These are phyloP conservation scores for Perca flavescens DNA, from an alignment of 2,113 vertebrate species.

Conservation along the genomic window DNA sequence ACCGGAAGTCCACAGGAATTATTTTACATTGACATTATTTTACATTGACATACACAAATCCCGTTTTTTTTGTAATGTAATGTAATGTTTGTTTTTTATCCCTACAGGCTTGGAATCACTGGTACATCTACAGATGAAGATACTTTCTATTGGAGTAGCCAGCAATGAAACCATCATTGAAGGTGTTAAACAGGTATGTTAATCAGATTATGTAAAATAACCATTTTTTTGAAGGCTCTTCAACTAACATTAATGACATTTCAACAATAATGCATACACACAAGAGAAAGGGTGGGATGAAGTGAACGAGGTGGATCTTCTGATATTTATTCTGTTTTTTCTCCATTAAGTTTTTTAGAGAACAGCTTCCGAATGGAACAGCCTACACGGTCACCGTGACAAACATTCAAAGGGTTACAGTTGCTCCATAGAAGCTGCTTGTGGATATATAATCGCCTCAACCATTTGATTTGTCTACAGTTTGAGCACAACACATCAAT, in stretches of 20 bases:
- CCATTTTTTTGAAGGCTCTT: not conserved
- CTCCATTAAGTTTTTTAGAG: slow-evolving; percentile 44
- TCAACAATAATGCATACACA: not conserved
- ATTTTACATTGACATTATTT: too few relatives aligned
- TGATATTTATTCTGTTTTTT: slow-evolving; percentile 16
- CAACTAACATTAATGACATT: not conserved
- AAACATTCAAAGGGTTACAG: not conserved
- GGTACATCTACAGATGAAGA: slow-evolving; percentile 37
- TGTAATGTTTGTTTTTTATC: not conserved
- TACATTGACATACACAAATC: too few relatives aligned
- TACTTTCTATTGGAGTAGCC: slow-evolving; percentile 8
- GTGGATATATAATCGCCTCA: too few relatives aligned
- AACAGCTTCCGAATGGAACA: slow-evolving; percentile 38
- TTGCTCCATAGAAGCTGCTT: too few relatives aligned
- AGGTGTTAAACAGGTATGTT: slow-evolving; percentile 39
- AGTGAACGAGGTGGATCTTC: not conserved
- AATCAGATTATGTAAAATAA: not conserved
- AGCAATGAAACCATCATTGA: slow-evolving; percentile 40
- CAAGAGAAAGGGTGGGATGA: too few relatives aligned
- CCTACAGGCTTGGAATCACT: not conserved
- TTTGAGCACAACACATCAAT: too few relatives aligned
- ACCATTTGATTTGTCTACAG: too few relatives aligned
- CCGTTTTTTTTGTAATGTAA: too few relatives aligned
- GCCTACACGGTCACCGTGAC: not conserved
- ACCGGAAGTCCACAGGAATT: too few relatives aligned